These are phyloP conservation scores for Acipenser transmontanus DNA, from an alignment of 2,797 vertebrate species.

Conservation along the genomic window DNA sequence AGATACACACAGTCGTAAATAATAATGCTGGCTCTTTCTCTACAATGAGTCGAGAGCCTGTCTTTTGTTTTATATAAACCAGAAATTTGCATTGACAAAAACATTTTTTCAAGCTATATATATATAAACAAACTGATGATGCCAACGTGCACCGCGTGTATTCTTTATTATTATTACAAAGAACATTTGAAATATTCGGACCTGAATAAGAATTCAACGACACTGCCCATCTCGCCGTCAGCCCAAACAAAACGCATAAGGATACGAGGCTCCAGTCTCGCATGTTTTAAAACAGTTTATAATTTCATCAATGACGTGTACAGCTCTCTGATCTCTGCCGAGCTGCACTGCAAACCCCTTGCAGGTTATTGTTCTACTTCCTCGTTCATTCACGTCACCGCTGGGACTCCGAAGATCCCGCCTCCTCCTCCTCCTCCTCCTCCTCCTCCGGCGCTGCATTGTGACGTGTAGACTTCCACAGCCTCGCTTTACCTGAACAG, in stretches of 20 bases:
- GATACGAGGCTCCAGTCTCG: constrained; percentile 58
- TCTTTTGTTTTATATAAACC: no score
- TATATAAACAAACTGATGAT: no score
- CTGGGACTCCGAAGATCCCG: constrained; percentile 27
- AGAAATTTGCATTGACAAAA: no score
- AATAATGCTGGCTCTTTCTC: no score
- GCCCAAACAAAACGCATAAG: constrained; percentile 63
- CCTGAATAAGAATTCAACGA: constrained; percentile 92
- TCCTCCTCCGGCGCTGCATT: constrained; percentile 33
- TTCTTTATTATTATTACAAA: background rate
- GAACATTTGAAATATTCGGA: constrained; percentile 33
- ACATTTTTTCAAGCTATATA: no score
- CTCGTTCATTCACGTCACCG: constrained; percentile 34
- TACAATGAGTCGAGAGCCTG: no score
- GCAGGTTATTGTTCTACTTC: constrained; percentile 23
- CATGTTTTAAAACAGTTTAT: no score
- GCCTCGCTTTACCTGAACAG: constrained; percentile 5
- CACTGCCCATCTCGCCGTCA: constrained; percentile 82
- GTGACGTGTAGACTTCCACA: constrained; percentile 19
- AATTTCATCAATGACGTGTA: no score
- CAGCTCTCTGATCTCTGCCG: rapidly evolving
- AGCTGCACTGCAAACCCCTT: background rate
- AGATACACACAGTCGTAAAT: no score
- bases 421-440: background rate
- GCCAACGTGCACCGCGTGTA: no score